Evolutionary conservation across 2,888 invertebrate genomes (phyloP), one percentile per base, ranked within the genome.

Genomic region (Strigamia transsilvanica): DNA sequence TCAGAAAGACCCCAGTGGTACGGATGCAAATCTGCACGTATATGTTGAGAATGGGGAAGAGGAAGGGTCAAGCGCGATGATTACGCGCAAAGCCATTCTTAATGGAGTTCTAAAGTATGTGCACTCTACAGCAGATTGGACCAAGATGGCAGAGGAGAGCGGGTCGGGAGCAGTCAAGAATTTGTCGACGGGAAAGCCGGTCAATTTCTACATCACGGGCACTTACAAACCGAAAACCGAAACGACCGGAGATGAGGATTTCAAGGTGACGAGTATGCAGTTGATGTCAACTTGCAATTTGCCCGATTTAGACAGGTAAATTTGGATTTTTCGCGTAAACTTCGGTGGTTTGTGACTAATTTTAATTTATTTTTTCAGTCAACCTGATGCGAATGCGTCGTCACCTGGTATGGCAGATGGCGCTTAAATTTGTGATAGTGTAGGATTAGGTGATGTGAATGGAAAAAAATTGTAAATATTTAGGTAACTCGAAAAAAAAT

Each of bases 41-140:
- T 79, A 79, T 34, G 32, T 79, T 18, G 34, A 79, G 13, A 23
- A 34, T 27, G 23, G 23, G 34, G 79, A 32, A 18, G 34, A 27
- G 15, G 79, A 79, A 79, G 23, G 79, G 18, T 18, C 27, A n/a
- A 18, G 32, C 27, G 79, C 23, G 23, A 34, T 79, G 32, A 15
- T 34, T 27, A 18, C 34, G 27, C 79, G 79, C 34, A 79, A 79
- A 27, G 34, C 18, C 18, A 79, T 79, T 32, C 23, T 79, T 32
- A 34, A 79, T 32, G 79, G 79, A 32, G 79, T 79, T 18, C 79
- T 79, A 13, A 34, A 79, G 34, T 79, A 32, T 79, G 79, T 79
- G 18, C 23, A 34, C 18, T 79, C 79, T 27, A 27, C 23, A 32
- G 23, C 79, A 32, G 27, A 27, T 79, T 79, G 79, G 79, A 27